Conservation (phyloP, 2,797 vertebrate genomes). For the Brachyalestes nurse region DNA sequence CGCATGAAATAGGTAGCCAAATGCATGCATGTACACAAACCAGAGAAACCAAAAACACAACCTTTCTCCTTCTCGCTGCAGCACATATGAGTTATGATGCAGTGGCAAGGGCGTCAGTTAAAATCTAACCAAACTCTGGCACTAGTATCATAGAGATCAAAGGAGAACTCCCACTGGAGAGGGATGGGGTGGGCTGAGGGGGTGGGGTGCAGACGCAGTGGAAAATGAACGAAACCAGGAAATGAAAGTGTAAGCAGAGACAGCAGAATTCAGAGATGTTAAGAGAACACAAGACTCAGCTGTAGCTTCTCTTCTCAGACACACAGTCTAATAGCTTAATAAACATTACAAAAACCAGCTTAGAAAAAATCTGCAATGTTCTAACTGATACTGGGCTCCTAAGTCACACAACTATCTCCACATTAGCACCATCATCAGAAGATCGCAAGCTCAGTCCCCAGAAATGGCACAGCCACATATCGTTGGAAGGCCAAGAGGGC, state of each 20-base stretch:
- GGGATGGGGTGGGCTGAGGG: not conserved
- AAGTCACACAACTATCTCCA: too few relatives aligned
- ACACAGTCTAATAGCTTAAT: not conserved
- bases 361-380: not conserved
- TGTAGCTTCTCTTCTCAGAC: not conserved
- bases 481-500: too few relatives aligned
- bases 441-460: too few relatives aligned
- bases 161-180: not conserved
- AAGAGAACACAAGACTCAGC: constrained; percentile 4
- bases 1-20: not conserved
- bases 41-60: not conserved
- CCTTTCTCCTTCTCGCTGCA: not conserved
- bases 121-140: constrained; percentile 22
- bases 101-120: constrained; percentile 2
- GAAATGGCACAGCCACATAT: too few relatives aligned
- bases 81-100: not conserved
- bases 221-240: constrained; percentile 1
- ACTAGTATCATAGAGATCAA: constrained; percentile 10
- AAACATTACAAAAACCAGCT: not conserved
- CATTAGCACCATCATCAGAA: too few relatives aligned
- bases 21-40: not conserved
- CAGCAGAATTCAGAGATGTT: not conserved
- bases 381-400: not conserved
- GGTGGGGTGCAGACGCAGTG: not conserved
- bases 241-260: not conserved